Percentiles rank a stretch among this genome's conserved stretches.
phyloP scores from a whole-genome alignment of 2,113 vertebrate species.

The Calonectris borealis region DNA sequence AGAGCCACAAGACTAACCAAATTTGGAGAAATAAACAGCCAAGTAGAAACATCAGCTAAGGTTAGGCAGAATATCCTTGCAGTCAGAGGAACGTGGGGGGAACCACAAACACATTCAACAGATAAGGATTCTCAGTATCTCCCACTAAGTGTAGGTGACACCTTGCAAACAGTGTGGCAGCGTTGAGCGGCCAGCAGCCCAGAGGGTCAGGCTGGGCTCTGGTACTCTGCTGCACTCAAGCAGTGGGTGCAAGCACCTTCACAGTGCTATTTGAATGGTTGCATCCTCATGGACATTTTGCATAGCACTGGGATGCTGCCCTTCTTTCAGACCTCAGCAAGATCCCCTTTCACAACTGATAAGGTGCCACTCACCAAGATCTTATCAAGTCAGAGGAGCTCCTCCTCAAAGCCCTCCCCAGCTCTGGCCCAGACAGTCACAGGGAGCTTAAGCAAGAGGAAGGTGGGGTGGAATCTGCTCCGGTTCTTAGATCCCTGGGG shows the following conservation, averaged over 20 bases:
- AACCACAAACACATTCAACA: neutral
- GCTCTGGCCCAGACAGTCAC: neutral
- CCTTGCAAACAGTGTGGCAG: neutral
- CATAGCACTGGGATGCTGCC: neutral
- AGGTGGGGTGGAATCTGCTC: neutral
- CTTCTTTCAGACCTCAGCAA: neutral
- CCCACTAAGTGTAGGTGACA: accelerated
- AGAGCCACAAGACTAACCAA: neutral
- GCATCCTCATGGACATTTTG: accelerated
- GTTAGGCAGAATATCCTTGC: neutral
- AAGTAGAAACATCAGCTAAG: neutral
- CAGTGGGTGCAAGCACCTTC: neutral
- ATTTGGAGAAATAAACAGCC: neutral
- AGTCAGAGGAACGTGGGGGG: accelerated
- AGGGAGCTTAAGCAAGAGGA: neutral
- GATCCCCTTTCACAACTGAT: neutral
- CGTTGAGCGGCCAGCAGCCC: accelerated
- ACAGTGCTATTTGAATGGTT: neutral
- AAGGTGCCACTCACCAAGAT: neutral
- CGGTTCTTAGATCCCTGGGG: neutral
- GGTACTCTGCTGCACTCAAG: neutral
- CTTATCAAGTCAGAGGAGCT: neutral
- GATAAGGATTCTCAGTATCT: neutral
- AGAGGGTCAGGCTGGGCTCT: neutral
- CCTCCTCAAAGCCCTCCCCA: neutral